Base-by-base conservation (phyloP, 2,797 vertebrate genomes). In the Mus minutoides region DNA sequence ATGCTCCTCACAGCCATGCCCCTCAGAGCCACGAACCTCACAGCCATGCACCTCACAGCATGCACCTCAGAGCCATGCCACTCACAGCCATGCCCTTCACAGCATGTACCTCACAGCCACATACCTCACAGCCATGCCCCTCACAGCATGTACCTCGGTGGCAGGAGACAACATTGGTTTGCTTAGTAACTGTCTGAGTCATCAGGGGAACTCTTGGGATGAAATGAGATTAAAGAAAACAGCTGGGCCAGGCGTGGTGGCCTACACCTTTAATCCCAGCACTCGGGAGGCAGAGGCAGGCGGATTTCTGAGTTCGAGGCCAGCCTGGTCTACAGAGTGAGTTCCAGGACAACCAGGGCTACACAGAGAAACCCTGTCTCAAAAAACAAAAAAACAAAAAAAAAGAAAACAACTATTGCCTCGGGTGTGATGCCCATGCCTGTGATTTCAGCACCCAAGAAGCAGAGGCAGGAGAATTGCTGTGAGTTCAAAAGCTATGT, bases 341-440 rank as follows among this genome's bases (percentile, higher is more conserved):
- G n/a, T n/a, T n/a, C n/a, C n/a, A n/a, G n/a, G n/a, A n/a, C n/a
- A n/a, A n/a, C n/a, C n/a, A n/a, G n/a, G n/a, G n/a, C n/a, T n/a
- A n/a, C n/a, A n/a, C n/a, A n/a, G n/a, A n/a, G n/a, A n/a, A n/a
- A n/a, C n/a, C n/a, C n/a, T n/a, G n/a, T n/a, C n/a, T n/a, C n/a
- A n/a, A n/a, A n/a, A n/a, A n/a, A n/a, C n/a, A n/a, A n/a, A n/a
- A n/a, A n/a, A n/a, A n/a, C n/a, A n/a, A n/a, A n/a, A n/a, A n/a
- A n/a, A 54, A 93, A 84, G 52, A 83, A 93, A 92, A 88, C 12
- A 89, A 21, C 19, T 88, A 64, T 69, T 87, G 12, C 96, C 92
- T 84, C 21, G 37, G 37, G 69, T 4, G 6, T 58, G 52, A 26
- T 8, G 37, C 8, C 21, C 52, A 29, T 17, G 37, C 26, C 37